Conservation (phyloP, 2,113 vertebrate species). For the Okapia johnstoni region DNA sequence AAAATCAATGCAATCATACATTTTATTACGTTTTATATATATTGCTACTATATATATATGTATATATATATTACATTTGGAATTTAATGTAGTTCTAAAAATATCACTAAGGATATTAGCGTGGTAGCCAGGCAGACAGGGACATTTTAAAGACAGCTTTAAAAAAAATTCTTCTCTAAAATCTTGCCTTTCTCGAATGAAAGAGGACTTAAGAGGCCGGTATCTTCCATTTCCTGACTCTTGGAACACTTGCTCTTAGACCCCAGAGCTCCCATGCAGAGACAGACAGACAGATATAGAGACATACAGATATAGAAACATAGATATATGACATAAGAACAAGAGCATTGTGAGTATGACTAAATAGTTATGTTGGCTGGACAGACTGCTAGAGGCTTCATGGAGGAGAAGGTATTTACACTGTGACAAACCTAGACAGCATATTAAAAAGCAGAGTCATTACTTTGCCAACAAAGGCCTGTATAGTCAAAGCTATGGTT, state of each 20-base stretch:
- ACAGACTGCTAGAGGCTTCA: neutral
- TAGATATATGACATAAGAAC: neutral
- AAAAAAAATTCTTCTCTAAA: neutral
- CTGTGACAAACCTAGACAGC: neutral
- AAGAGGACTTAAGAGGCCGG: neutral
- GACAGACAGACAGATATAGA: neutral
- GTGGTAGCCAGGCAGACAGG: neutral
- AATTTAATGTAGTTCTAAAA: constrained; percentile 24
- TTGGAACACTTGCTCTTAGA: neutral
- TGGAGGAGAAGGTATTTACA: neutral
- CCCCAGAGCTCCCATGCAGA: neutral
- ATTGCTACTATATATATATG: neutral
- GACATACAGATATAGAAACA: neutral
- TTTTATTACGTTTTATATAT: neutral
- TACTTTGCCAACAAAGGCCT: neutral
- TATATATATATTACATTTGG: neutral
- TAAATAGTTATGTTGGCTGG: neutral
- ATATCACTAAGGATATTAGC: neutral
- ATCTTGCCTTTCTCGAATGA: constrained; percentile 10
- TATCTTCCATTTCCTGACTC: neutral
- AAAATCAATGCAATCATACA: constrained; percentile 14
- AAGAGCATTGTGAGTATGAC: neutral
- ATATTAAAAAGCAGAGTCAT: neutral
- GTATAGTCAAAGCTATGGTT: neutral
- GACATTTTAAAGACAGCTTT: neutral